Evolutionary conservation across 2,888 invertebrate genomes (phyloP).

Genomic region (Bibio marci): DNA sequence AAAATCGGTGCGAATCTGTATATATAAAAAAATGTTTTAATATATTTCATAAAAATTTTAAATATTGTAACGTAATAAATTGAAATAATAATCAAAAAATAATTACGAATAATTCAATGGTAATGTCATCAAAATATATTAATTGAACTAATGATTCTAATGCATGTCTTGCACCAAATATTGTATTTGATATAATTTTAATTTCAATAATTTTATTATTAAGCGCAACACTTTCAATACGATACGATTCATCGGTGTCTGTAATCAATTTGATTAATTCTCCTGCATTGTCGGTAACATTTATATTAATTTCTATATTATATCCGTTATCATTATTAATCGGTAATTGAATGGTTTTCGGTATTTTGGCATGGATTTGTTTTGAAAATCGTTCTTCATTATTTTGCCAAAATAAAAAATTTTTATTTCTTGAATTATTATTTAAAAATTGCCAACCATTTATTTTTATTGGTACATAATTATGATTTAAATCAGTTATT

Average conservation of each 20-base stretch:
- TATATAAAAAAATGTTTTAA: neutral
- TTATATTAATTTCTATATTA: constrained; percentile 8
- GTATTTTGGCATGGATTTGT: constrained; percentile 9
- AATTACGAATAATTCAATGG: too few species aligned
- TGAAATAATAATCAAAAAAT: constrained; percentile 10
- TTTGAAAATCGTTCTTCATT: constrained; percentile 14
- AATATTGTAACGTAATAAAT: too few species aligned
- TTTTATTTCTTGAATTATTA: neutral
- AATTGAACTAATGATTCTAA: constrained; percentile 51
- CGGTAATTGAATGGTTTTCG: constrained; percentile 11
- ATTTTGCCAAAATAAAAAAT: constrained; percentile 17
- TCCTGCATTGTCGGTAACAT: constrained; percentile 3
- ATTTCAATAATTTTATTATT: constrained; percentile 34
- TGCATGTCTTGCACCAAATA: constrained; percentile 50
- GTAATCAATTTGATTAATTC: constrained; percentile 18
- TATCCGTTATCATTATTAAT: constrained; percentile 8
- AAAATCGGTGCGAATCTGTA: constrained; percentile 22
- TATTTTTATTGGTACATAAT: too few species aligned
- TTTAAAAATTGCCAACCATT: too few species aligned
- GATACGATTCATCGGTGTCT: constrained; percentile 42
- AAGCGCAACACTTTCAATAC: constrained; percentile 27
- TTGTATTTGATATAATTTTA: constrained; percentile 37
- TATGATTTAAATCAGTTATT: too few species aligned
- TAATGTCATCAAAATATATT: constrained; percentile 46
- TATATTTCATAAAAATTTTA: constrained; percentile 25